Evolutionary conservation across 2,113 vertebrate genomes (phyloP), one percentile per base, ranked within the genome.

Genomic region (Lota lota): DNA sequence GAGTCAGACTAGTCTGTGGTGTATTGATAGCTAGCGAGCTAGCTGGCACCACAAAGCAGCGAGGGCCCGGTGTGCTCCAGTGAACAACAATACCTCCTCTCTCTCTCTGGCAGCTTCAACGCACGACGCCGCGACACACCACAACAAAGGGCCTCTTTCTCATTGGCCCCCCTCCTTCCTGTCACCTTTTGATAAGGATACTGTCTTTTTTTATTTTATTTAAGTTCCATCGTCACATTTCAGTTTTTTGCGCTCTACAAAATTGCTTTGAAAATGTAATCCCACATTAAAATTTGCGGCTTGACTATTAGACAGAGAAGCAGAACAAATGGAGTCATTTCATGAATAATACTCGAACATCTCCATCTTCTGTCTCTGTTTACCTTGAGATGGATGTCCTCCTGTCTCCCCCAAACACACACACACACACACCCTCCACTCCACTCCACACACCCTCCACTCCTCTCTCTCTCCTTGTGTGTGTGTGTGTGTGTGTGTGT

Each of bases 1-100:
- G 85, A 88, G 82, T 86, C 83, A 88, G 79, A 89, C 78, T 85
- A 90, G 88, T 87, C 92, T 93, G 92, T 70, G 83, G 82, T 86
- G 82, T 79, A 91, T 91, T 92, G 92, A 93, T 93, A 93, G 92
- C 88, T 89, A 76, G 79, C 64, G 72, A 85, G 90, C 90, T 88
- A 87, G 85, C 88, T 87, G 78, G 86, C 87, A 83, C 79, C 87
- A 91, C 89, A 90, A 90, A 87, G 88, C 85, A 85, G 76, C 70
- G 67, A 67, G 85, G 86, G 88, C 83, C 87, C 88, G 63, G 79
- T 82, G 85, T 91, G 92, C 91, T 87, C 83, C 83, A 68, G 82
- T 88, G 92, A 86, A 79, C 87, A 89, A 92, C 90, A 93, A 93
- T 91, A 83, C 87, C 89, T 77, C 74, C 70, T 70, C 81, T 65